Conservation (phyloP, 2,113 vertebrate genomes). For the Corythornis vintsioides region DNA sequence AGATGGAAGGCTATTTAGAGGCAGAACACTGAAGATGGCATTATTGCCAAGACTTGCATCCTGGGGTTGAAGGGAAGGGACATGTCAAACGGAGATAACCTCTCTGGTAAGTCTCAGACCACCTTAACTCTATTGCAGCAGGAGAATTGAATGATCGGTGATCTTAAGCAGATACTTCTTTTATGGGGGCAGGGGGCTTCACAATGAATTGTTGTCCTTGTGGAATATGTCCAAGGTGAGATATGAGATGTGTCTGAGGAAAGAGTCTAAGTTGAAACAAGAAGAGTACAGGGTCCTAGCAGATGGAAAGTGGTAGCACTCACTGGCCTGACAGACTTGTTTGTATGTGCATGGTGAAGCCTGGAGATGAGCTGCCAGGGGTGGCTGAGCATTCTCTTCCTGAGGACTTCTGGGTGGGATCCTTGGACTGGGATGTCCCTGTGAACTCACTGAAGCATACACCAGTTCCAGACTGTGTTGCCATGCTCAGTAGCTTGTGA, state of each 20-base stretch:
- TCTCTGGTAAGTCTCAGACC: background rate
- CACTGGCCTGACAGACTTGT: background rate
- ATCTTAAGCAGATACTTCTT: background rate
- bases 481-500: background rate
- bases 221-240: background rate
- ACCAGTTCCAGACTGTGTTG: background rate
- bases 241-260: background rate
- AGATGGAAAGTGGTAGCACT: background rate
- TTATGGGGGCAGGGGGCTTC: background rate
- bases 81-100: background rate
- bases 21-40: conserved; percentile 4
- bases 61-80: background rate
- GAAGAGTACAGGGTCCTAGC: background rate
- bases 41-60: background rate
- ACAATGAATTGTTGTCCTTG: background rate
- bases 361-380: conserved; percentile 9
- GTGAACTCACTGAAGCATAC: background rate
- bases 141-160: background rate
- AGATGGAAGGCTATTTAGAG: conserved; percentile 65
- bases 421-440: background rate
- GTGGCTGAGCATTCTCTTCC: background rate
- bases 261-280: background rate
- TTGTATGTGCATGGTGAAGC: background rate
- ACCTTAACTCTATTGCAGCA: background rate
- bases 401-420: conserved; percentile 21